Percentiles rank a stretch among this genome's conserved stretches.
phyloP scores from a whole-genome alignment of 2,797 vertebrate species.

The Trichosurus vulpecula region DNA sequence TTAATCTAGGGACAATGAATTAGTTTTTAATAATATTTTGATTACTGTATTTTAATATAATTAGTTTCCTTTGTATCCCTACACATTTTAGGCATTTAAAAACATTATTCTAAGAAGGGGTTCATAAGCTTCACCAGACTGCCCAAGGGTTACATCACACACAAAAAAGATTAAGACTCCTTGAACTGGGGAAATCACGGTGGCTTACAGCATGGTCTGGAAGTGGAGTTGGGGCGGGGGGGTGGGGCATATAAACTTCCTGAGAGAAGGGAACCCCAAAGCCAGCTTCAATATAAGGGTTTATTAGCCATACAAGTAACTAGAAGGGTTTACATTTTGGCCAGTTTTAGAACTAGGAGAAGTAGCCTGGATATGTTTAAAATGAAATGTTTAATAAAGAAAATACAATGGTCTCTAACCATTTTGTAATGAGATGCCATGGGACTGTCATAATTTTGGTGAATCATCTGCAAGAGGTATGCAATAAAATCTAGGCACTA shows the following conservation, averaged over 20 bases:
- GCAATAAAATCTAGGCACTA: background rate
- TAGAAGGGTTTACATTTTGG: background rate
- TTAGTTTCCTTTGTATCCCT: background rate
- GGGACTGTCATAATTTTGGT: background rate
- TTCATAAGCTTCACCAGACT: background rate
- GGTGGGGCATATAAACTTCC: background rate
- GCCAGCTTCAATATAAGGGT: background rate
- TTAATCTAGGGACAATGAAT: background rate
- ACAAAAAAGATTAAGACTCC: background rate
- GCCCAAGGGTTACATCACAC: background rate
- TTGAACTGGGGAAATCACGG: background rate
- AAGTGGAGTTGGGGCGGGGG: background rate
- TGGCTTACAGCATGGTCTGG: background rate
- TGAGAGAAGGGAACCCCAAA: background rate
- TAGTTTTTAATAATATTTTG: background rate
- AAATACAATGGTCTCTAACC: background rate
- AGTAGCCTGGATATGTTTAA: background rate
- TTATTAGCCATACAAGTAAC: background rate
- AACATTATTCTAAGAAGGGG: background rate
- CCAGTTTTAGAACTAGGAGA: background rate
- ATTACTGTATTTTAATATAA: background rate
- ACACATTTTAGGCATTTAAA: background rate
- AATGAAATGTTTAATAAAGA: background rate
- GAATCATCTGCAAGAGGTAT: background rate
- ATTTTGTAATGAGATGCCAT: background rate